Evolutionary conservation across 92 coral and sea anemone genomes (phyloP), one percentile per base, ranked within the genome.

Genomic region (Palythoa heliodiscus): DNA sequence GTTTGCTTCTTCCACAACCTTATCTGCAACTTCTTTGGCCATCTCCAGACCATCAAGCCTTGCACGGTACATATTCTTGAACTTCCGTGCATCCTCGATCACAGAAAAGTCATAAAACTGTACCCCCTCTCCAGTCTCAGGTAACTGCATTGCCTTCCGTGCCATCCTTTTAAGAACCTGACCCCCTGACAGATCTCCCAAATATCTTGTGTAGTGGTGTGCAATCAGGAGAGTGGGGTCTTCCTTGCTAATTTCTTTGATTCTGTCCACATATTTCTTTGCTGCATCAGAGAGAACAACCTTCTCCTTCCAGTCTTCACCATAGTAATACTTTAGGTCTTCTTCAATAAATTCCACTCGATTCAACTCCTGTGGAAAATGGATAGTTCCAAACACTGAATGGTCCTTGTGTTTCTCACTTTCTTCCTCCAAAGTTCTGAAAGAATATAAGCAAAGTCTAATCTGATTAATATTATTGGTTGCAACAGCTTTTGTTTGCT

Each of bases 151-250:
- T 14, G 95, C 98, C 86, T 96, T 96, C 2, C 71, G 77, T 9
- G 95, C 98, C 93, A 96, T 92, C 85, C 89, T 94, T 91, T 95
- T 92, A 25, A 96, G 83, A 78, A 96, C 89, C 37, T 89, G 95
- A 1, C 98, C 98, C 52, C 98, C 98, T 70, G 98, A 91, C 70
- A 96, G 86, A 86, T 96, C 98, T 2, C 98, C 98, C 54, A 96
- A 90, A 91, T 94, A 96, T 84, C 98, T 86, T 47, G 98, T 92
- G 85, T 96, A 96, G 87, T 94, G 98, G 86, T 96, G 98, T 47
- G 98, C 95, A 29, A 96, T 90, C 89, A 96, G 88, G 66, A 96
- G 91, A 53, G 91, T 69, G 39, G 98, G 98, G 77, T 96, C 98
- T 43, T 91, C 93, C 9, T 84, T 87, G 35, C 93, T 87, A 11